A percentile compares a stretch with the other conserved stretches of the same genome.
Conservation (phyloP, 1,140 invertebrate genomes). For the Galleria mellonella region DNA sequence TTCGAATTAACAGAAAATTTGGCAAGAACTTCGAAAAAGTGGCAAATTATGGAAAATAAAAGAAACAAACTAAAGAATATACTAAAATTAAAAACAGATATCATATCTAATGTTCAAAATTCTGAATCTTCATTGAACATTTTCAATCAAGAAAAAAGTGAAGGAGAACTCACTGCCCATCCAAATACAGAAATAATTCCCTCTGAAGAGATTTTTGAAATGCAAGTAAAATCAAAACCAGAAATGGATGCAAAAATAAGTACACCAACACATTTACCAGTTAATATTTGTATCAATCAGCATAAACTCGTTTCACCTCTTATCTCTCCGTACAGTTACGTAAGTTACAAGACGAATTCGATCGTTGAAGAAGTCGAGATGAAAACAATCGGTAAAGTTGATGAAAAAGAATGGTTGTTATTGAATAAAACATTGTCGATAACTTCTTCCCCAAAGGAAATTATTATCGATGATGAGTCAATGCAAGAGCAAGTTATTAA, state of each 20-base stretch:
- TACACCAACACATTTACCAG: conserved; percentile 16
- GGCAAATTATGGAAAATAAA: conserved; percentile 26
- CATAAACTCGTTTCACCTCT: conserved; percentile 33
- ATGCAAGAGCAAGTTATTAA: conserved; percentile 27
- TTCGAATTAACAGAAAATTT: conserved; percentile 43
- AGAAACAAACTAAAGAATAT: conserved; percentile 5
- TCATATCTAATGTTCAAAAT: neutral
- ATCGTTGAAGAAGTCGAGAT: neutral
- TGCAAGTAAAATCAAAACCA: conserved; percentile 13
- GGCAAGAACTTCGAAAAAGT: conserved; percentile 34
- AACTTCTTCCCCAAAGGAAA: conserved; percentile 24
- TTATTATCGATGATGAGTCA: conserved; percentile 22
- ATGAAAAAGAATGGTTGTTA: conserved; percentile 12
- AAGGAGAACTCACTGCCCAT: conserved; percentile 22
- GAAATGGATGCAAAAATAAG: conserved; percentile 7
- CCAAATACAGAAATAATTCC: conserved; percentile 37
- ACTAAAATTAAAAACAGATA: conserved; percentile 7
- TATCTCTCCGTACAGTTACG: conserved; percentile 1
- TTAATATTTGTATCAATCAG: conserved; percentile 29
- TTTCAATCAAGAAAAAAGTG: conserved; percentile 20
- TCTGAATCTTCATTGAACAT: conserved; percentile 1
- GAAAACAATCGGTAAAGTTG: neutral
- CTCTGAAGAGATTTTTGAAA: neutral
- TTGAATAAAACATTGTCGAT: conserved; percentile 19
- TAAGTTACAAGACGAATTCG: conserved; percentile 13